These are phyloP conservation scores for Crotophaga sulcirostris DNA, from an alignment of 2,113 vertebrate species.

Conservation along the genomic window DNA sequence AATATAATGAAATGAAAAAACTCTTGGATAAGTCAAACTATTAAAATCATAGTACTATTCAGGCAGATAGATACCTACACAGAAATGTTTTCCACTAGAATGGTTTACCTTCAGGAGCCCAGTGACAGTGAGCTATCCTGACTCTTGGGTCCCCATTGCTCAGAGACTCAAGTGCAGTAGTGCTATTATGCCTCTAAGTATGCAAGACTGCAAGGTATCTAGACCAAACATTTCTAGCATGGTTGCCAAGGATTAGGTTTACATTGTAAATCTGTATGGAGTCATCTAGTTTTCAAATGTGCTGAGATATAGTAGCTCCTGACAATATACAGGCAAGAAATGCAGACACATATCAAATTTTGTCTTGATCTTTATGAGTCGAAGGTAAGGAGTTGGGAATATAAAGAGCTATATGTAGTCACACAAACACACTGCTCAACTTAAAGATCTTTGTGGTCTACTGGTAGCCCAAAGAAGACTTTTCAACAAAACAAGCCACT, in stretches of 20 bases:
- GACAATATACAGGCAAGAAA: neutral
- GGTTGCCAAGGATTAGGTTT: neutral
- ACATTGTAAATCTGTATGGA: neutral
- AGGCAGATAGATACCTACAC: neutral
- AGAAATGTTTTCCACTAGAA: neutral
- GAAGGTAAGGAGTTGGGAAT: neutral
- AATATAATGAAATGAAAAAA: constrained; percentile 16
- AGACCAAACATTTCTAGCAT: neutral
- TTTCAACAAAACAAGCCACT: neutral
- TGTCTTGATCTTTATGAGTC: neutral
- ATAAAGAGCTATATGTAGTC: neutral
- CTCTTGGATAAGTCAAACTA: neutral
- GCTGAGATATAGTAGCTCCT: neutral
- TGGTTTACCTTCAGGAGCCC: neutral
- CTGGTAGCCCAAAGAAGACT: neutral
- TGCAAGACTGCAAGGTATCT: neutral
- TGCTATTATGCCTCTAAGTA: neutral
- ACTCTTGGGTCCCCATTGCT: neutral
- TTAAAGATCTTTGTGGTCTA: neutral
- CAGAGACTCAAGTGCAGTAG: neutral
- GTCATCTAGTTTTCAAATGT: neutral
- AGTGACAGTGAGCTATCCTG: neutral
- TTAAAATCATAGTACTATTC: constrained; percentile 4
- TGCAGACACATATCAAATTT: neutral
- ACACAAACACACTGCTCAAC: neutral